Base-by-base conservation (phyloP, 2,113 vertebrate species). In the Pampusana beccarii region DNA sequence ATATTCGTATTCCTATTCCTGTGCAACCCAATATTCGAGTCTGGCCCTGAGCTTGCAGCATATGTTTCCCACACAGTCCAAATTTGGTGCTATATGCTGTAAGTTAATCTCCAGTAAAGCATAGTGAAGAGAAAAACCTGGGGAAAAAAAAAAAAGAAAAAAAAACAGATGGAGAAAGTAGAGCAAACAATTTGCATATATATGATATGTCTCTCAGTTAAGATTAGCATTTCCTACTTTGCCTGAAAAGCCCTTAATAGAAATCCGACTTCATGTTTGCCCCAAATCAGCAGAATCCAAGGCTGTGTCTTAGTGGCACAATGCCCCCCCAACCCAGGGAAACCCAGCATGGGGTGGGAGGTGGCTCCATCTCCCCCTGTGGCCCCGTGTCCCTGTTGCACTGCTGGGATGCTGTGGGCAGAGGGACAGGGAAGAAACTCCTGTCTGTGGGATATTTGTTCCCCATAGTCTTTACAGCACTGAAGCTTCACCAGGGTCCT, bases 151-250 rank as follows among this genome's bases (percentile, higher is more conserved):
- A 16, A 44, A n/a, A n/a, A n/a, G 71, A 93, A 87, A 46, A 46
- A 46, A 96, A 95, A 95, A 85, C 95, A 97, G 94, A 97, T 96
- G 95, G 95, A 93, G 94, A 96, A 97, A 96, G 95, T 96, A 95
- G 96, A 97, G 96, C 96, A 95, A 96, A 87, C 90, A 91, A 95
- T 96, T 95, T 97, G 95, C 95, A 96, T 97, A 95, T 94, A 95
- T 91, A 85, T 81, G 90, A 87, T 95, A 82, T 90, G 94, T 94
- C 85, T 97, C 94, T 96, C 93, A 73, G 95, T 95, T 94, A 92
- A 96, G 91, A 95, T 94, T 96, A 96, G 61, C 90, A 90, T 96
- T 97, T 96, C 79, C 74, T 87, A 80, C 87, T 92, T 95, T 0
- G 70, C 93, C 87, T 95, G 81, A 83, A 62, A 95, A 95, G 29